phyloP scores from a whole-genome alignment of 2,113 vertebrate genomes.

The Tragulus kanchil region DNA sequence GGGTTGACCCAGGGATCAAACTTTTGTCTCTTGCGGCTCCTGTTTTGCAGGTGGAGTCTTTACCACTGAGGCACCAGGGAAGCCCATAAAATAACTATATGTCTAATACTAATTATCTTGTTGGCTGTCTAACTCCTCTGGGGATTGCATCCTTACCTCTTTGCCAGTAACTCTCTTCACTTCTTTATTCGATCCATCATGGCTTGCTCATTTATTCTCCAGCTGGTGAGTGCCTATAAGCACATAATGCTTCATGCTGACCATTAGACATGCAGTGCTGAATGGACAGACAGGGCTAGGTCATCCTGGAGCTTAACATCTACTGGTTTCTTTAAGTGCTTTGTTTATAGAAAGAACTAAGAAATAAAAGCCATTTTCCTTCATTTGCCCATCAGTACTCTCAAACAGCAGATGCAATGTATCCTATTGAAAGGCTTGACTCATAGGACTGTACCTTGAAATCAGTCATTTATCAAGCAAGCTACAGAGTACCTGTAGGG shows the following conservation, averaged over 20 bases:
- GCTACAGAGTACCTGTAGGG: background rate
- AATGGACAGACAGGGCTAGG: background rate
- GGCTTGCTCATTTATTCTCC: background rate
- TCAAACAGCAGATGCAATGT: background rate
- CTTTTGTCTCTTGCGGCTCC: too few relatives aligned
- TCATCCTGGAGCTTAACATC: background rate
- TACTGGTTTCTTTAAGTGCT: background rate
- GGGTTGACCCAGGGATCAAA: too few relatives aligned
- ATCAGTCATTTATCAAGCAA: slow-evolving; percentile 31
- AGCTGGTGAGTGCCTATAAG: background rate
- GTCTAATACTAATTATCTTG: slow-evolving; percentile 6
- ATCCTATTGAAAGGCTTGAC: background rate
- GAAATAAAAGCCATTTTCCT: background rate
- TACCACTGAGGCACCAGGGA: too few relatives aligned
- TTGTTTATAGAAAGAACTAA: background rate
- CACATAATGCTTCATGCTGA: background rate
- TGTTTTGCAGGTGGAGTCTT: too few relatives aligned
- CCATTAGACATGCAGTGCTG: background rate
- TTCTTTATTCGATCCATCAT: slow-evolving; percentile 2
- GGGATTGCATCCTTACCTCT: background rate
- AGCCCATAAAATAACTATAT: background rate
- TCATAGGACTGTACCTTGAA: background rate
- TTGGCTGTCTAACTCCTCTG: background rate
- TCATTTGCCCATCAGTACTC: background rate
- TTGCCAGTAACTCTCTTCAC: background rate